Evolutionary conservation across 2,888 invertebrate species (phyloP).

Genomic region (Meiosimyza platycephala): DNA sequence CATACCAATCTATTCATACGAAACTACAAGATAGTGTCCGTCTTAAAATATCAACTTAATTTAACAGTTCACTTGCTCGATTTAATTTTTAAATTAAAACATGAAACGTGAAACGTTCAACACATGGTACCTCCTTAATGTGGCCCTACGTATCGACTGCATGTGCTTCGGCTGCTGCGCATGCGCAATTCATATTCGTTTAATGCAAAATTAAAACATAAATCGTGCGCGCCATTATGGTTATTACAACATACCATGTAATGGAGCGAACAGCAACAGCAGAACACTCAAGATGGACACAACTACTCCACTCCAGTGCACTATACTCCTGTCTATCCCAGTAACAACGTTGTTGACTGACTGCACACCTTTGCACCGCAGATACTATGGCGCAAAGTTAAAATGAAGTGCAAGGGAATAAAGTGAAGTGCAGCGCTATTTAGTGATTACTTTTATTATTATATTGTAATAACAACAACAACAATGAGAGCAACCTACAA

Average conservation of each 20-base stretch:
- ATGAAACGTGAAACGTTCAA: slow-evolving; percentile 24
- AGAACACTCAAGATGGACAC: background rate
- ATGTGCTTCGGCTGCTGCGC: background rate
- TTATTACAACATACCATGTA: slow-evolving; percentile 55
- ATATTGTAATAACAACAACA: slow-evolving; percentile 1
- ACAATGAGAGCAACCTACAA: background rate
- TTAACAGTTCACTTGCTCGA: background rate
- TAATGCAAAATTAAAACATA: slow-evolving; percentile 63
- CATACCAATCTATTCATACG: too few species aligned
- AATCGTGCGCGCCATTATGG: slow-evolving; percentile 60
- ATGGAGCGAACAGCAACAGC: slow-evolving; percentile 30
- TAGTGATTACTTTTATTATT: slow-evolving; percentile 27
- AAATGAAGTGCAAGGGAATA: too few species aligned
- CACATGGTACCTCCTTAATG: background rate
- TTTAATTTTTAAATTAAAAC: slow-evolving; percentile 26
- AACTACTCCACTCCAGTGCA: background rate
- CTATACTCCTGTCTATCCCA: too few species aligned
- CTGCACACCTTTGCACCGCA: background rate
- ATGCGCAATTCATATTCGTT: slow-evolving; percentile 15
- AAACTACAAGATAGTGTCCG: too few species aligned
- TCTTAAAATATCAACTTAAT: too few species aligned
- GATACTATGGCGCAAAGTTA: background rate
- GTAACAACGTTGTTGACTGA: background rate
- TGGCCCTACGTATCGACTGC: background rate
- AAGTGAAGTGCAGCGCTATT: slow-evolving; percentile 29